Base-by-base conservation (phyloP, 2,888 invertebrate genomes). In the Argyra leucocephala region DNA sequence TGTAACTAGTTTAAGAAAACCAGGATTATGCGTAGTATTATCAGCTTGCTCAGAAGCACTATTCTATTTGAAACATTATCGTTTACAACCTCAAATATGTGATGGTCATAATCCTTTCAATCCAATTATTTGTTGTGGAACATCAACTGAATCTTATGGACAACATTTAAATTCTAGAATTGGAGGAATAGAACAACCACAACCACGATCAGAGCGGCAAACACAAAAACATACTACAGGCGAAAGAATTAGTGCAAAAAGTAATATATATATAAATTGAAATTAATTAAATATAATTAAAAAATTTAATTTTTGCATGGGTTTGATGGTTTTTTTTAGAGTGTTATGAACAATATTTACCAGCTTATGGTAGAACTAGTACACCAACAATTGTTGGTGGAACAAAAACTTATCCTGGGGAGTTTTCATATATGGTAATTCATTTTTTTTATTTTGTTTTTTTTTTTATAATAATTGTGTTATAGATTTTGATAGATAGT, bases 341-440 rank as follows among this genome's bases (percentile, higher is more conserved):
- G 31, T 61, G 61, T 21, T 12, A 61, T 61, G 61, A 24, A 3
- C 2, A 31, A 10, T 31, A 31, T 61, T 48, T 48, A 15, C 18
- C 48, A 48, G 1, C 48, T 3, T 48, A 48, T 48, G 48, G 48
- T 18, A 48, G 48, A 48, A n/a, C n/a, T 2, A n/a, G 18, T 18
- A n/a, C n/a, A 3, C 81, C 82, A 0, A 71, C 84, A 66, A 83
- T 84, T 66, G 83, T 83, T 60, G 84, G 84, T 4, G 85, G 85
- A 4, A 75, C 76, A 63, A 76, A 78, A n/a, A 82, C 84, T 0
- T 71, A 74, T 23, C 73, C 77, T 24, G 81, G 80, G 57, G 83
- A 84, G 72, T 85, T 83, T 73, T 84, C 84, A 2, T 84, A 84
- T 69, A 84, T 85, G 84, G 83, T 83, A 77, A 66, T n/a, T n/a